Percentiles rank a stretch among this genome's conserved stretches.
These are phyloP conservation scores for Steromphala cineraria DNA, from an alignment of 2,888 invertebrate genomes.

Conservation along the genomic window DNA sequence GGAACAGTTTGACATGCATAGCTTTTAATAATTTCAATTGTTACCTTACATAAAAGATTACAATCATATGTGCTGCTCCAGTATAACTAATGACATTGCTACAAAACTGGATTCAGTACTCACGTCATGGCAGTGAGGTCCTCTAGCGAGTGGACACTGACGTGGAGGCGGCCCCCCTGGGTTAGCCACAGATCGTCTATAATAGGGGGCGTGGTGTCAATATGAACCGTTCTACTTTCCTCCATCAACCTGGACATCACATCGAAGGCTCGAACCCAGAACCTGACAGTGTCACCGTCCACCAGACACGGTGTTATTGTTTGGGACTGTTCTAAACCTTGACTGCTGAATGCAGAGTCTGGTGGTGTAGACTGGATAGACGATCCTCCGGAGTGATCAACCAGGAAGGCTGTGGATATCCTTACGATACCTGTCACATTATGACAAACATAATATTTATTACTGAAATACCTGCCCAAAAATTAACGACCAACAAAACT, in stretches of 20 bases:
- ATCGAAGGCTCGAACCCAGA: constrained; percentile 39
- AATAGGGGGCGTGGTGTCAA: constrained; percentile 43
- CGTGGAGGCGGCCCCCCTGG: constrained; percentile 18
- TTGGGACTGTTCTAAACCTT: constrained; percentile 9
- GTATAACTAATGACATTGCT: too few species aligned
- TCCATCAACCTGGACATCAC: constrained; percentile 24
- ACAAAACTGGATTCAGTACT: neutral
- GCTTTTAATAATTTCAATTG: neutral
- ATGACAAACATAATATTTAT: too few species aligned
- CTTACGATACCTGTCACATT: neutral
- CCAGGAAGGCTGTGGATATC: neutral
- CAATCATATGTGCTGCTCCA: neutral
- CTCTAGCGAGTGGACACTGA: constrained; percentile 36
- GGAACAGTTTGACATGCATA: neutral
- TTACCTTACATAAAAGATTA: neutral
- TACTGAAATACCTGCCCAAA: too few species aligned
- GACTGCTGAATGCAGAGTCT: neutral
- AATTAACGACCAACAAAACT: too few species aligned
- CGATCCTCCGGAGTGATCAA: neutral
- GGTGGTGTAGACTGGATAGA: neutral
- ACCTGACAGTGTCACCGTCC: constrained; percentile 40
- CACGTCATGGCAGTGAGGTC: constrained; percentile 37
- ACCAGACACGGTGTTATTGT: constrained; percentile 20
- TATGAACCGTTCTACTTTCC: constrained; percentile 33
- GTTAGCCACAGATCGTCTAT: constrained; percentile 42